Conservation (phyloP, 2,888 invertebrate species). For the Brenthis hecate region DNA sequence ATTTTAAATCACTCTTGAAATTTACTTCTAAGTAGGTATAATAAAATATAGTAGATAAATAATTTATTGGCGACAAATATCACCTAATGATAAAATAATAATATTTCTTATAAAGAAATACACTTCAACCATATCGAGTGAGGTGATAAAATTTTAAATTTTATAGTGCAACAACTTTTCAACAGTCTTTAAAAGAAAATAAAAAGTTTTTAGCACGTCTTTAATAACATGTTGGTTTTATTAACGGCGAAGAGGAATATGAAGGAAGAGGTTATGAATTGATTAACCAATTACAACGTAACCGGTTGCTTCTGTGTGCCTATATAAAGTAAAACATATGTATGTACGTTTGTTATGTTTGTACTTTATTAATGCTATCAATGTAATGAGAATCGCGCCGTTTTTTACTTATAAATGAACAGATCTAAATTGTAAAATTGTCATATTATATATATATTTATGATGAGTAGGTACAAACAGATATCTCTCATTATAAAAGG, state of each 20-base stretch:
- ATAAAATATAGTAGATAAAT: not conserved
- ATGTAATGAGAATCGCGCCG: too few species aligned
- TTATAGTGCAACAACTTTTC: slow-evolving; percentile 13
- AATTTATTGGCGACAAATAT: not conserved
- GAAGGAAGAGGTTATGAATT: not conserved
- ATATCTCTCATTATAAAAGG: too few species aligned
- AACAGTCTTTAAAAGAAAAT: slow-evolving; percentile 9
- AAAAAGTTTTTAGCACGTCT: slow-evolving; percentile 14
- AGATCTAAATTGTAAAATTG: too few species aligned
- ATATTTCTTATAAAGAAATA: slow-evolving; percentile 8
- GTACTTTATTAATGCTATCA: too few species aligned
- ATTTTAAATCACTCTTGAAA: too few species aligned
- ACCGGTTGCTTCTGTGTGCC: not conserved
- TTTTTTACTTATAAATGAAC: too few species aligned
- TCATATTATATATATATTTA: too few species aligned
- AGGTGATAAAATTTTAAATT: slow-evolving; percentile 18
- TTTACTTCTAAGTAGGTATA: too few species aligned
- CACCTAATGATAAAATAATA: not conserved
- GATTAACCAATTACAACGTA: not conserved
- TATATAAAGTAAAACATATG: too few species aligned
- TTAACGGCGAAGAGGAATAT: not conserved
- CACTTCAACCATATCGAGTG: slow-evolving; percentile 8
- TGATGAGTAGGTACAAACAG: too few species aligned
- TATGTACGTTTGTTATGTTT: too few species aligned
- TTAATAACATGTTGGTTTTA: slow-evolving; percentile 16